Evolutionary conservation across 53 echinoderm and acorn worm genomes (phyloP).

Genomic region (Temnopleurus reevesii): DNA sequence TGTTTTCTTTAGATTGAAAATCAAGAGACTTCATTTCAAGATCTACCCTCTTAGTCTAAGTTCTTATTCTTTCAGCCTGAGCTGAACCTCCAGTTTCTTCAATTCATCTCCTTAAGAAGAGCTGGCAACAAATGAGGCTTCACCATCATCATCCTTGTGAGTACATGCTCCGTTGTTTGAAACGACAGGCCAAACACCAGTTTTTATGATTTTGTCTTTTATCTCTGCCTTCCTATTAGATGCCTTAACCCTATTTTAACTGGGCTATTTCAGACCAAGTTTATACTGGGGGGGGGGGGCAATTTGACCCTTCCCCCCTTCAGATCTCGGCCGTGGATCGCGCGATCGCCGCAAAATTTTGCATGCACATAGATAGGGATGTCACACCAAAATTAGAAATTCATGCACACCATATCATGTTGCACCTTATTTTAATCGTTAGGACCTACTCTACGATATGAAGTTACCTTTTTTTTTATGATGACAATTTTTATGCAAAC

Average conservation of each 20-base stretch:
- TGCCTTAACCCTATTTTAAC: too few relatives aligned
- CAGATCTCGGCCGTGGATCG: too few relatives aligned
- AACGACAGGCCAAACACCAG: not conserved
- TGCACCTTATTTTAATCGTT: conserved; percentile 40
- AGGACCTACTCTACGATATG: conserved; percentile 52
- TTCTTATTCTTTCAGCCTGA: not conserved
- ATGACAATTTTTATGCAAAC: not conserved
- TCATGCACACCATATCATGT: conserved; percentile 32
- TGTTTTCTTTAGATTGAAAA: not conserved
- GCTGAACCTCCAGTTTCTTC: too few relatives aligned
- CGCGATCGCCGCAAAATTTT: too few relatives aligned
- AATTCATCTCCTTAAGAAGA: too few relatives aligned
- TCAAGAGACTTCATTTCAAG: not conserved
- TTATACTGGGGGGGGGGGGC: too few relatives aligned
- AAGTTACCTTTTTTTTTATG: conserved; percentile 23
- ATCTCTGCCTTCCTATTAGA: not conserved
- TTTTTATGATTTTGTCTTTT: not conserved
- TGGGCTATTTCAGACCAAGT: too few relatives aligned
- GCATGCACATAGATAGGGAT: not conserved
- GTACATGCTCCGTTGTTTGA: too few relatives aligned
- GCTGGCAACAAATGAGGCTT: too few relatives aligned
- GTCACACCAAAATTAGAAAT: conserved; percentile 48
- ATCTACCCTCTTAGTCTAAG: not conserved
- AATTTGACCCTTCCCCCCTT: too few relatives aligned
- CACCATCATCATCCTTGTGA: too few relatives aligned